Percentiles rank a stretch among this genome's conserved stretches.
Conservation (phyloP, 2,888 invertebrate species). For the Pristionchus japonicus region DNA sequence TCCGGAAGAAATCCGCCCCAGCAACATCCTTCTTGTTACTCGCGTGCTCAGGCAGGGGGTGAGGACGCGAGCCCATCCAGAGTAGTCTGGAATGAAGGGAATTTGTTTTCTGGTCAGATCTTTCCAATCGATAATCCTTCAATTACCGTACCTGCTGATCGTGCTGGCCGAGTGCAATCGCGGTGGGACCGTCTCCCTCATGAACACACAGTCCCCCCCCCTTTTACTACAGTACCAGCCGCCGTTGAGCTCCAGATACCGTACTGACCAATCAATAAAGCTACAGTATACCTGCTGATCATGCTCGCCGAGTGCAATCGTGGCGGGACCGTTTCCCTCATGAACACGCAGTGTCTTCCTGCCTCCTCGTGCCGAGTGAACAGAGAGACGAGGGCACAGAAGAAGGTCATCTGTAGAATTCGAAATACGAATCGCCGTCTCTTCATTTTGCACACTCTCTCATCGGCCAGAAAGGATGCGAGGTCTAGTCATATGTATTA, state of each 20-base stretch:
- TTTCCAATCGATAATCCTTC: neutral
- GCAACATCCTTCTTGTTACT: slow-evolving; percentile 55
- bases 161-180: slow-evolving; percentile 52
- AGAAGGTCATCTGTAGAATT: slow-evolving; percentile 67
- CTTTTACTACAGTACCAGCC: neutral
- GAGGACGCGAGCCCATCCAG: slow-evolving; percentile 60
- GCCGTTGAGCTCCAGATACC: neutral
- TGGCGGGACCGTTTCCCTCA: slow-evolving; percentile 49
- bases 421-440: too few species aligned
- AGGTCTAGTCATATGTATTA: too few species aligned
- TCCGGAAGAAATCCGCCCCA: slow-evolving; percentile 70
- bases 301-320: slow-evolving; percentile 52
- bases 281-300: slow-evolving; percentile 6
- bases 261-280: neutral
- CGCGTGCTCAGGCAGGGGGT: slow-evolving; percentile 48
- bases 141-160: slow-evolving; percentile 39
- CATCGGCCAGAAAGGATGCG: neutral
- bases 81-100: slow-evolving; percentile 50
- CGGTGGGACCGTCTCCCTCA: slow-evolving; percentile 48
- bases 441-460: neutral
- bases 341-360: slow-evolving; percentile 61
- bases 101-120: neutral
- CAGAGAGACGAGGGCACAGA: slow-evolving; percentile 65
- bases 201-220: slow-evolving; percentile 56
- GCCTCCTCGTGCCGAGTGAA: slow-evolving; percentile 62